Base-by-base conservation (phyloP, 1,140 invertebrate species). In the Trypoxylus dichotomus region DNA sequence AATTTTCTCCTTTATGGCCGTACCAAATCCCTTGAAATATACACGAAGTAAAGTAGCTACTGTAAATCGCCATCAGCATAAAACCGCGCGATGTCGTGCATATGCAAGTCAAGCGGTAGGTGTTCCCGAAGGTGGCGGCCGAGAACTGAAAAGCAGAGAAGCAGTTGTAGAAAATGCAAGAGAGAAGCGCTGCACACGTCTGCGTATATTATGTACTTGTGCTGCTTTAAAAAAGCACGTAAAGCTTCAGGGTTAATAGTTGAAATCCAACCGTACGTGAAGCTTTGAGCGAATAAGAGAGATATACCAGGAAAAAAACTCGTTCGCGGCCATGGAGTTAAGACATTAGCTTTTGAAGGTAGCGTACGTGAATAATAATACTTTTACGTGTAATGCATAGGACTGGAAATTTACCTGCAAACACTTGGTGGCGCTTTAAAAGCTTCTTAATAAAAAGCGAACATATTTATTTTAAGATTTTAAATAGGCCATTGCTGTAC, bases 11-110 rank as follows among this genome's bases (percentile, higher is more conserved):
- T 54, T 54, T 54, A 54, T 54, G 6, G 47, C 47, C 13, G 15
- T 5, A 19, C n/a, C 0, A 54, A 54, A 54, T 54, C 47, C 47
- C 47, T 19, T 19, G 47, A 54, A 54, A 54, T 54, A 54, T 54
- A 54, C 47, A n/a, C 47, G 47, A 19, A 6, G 19, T 19, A n/a
- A 19, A 54, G 5, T 19, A 13, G 15, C 47, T 54, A 54, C 15
- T 54, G 47, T 54, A 54, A 54, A 54, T 54, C 47, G 47, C 47
- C 47, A 54, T 54, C 47, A 54, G 47, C 47, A 54, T 54, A 54
- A 54, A 54, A 54, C 47, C 47, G 47, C 47, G 19, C 15, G 13
- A 47, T n/a, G 15, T 54, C 47, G 47, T 54, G 47, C 47, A 54
- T 54, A 54, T 54, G 47, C 47, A 54, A 54, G 47, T 54, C 47